Base-by-base conservation (phyloP, 2,797 vertebrate genomes). In the Valencia hispanica region DNA sequence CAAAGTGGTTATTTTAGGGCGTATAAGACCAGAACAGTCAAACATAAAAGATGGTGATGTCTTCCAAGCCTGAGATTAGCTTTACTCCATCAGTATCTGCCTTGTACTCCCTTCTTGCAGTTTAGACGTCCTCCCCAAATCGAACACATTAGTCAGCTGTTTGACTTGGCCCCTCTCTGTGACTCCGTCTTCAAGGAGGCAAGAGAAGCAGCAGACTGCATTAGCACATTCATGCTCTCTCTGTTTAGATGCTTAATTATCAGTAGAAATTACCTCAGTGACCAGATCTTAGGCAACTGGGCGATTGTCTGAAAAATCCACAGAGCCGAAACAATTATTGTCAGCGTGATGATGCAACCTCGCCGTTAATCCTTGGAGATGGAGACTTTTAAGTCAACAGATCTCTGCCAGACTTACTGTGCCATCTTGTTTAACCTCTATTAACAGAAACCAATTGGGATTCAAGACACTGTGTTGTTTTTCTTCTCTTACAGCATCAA, bases 201-300 rank as follows among this genome's bases (percentile, higher is more conserved):
- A 47, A 59, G 53, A 78, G 66, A 69, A 30, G 36, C 48, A 82
- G 78, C 66, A 41, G 59, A 63, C 74, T 53, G 74, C 79, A 20
- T 51, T 70, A 22, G 73, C 27, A 1, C 73, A 77, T 71, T 79
- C 75, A 72, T 57, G 57, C 73, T 77, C 72, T 57, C 53, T 80
- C 36, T 47, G 50, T 74, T 50, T 76, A 82, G 73, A 94, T 95
- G 89, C 86, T 95, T 94, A 76, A 88, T 90, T 82, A 91, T 80
- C 53, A 66, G 84, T 81, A 79, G 87, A 75, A 87, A 93, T 92
- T 93, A 82, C 92, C 95, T 84, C 89, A 94, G 95, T 89, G 92
- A 96, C 94, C 83, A 95, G 69, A 86, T 90, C 94, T 96, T 84
- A 91, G 94, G 95, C 92, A 94, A 95, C 93, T 74, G 79, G 1